phyloP scores from a whole-genome alignment of 2,888 invertebrate species.

The Lapara coniferarum region DNA sequence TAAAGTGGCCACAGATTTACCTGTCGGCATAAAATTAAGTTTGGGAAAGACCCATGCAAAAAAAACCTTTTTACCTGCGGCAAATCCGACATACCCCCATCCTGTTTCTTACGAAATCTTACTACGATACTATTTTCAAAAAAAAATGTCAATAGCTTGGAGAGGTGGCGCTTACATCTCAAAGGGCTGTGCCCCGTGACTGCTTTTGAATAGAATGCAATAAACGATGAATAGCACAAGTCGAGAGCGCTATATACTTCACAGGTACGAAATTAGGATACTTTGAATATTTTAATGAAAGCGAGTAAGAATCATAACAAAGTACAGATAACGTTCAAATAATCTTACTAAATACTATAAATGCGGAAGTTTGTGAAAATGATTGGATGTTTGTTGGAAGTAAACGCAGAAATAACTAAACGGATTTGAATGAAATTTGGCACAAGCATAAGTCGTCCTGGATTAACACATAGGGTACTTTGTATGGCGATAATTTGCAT shows the following conservation, averaged over 20 bases:
- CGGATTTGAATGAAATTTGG: too few relatives aligned
- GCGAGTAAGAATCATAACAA: background rate
- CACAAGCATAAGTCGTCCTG: too few relatives aligned
- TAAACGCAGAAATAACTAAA: too few relatives aligned
- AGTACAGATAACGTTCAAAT: background rate
- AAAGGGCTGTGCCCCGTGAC: slow-evolving; percentile 47
- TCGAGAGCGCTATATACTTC: slow-evolving; percentile 52
- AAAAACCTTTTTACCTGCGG: slow-evolving; percentile 66
- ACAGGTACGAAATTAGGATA: slow-evolving; percentile 14
- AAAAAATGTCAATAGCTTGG: slow-evolving; percentile 55
- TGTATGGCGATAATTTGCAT: too few relatives aligned
- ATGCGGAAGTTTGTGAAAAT: too few relatives aligned
- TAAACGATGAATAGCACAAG: slow-evolving; percentile 56
- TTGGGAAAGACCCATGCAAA: slow-evolving; percentile 64
- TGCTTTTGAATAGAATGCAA: slow-evolving; percentile 53
- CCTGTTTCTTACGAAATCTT: slow-evolving; percentile 59
- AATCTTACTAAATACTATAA: background rate
- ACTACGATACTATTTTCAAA: slow-evolving; percentile 70
- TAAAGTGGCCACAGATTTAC: slow-evolving; percentile 35
- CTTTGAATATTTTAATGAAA: background rate
- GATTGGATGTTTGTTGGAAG: too few relatives aligned
- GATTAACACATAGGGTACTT: too few relatives aligned
- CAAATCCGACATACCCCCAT: slow-evolving; percentile 46
- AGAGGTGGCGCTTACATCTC: slow-evolving; percentile 74
- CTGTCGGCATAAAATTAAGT: slow-evolving; percentile 44